These are phyloP conservation scores for Labrus mixtus DNA, from an alignment of 2,113 vertebrate species.

Conservation along the genomic window DNA sequence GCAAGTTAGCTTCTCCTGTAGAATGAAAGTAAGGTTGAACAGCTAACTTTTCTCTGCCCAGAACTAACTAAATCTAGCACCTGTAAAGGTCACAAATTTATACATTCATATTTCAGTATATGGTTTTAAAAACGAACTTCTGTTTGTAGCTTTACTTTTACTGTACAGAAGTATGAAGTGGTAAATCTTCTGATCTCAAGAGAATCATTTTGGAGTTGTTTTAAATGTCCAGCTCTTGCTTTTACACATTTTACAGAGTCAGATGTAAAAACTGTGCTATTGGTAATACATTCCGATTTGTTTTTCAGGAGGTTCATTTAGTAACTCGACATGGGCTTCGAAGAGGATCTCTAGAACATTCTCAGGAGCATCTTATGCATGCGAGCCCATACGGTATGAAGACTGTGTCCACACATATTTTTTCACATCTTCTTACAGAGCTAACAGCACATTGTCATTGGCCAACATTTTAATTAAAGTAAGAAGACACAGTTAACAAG, in stretches of 20 bases:
- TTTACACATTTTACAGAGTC: background rate
- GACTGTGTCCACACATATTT: background rate
- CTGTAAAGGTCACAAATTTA: no score
- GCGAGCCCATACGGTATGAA: slow-evolving; percentile 59
- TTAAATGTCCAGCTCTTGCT: no score
- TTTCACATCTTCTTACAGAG: background rate
- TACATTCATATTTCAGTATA: background rate
- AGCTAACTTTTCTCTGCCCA: background rate
- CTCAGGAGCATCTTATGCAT: slow-evolving; percentile 59
- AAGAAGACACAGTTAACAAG: background rate
- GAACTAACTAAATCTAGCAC: background rate
- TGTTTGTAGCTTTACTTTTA: background rate
- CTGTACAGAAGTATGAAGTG: background rate
- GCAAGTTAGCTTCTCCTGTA: background rate
- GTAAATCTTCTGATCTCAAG: background rate
- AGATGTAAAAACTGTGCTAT: background rate
- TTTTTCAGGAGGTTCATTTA: slow-evolving; percentile 69
- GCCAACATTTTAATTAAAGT: background rate
- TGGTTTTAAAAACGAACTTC: background rate
- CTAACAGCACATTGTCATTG: background rate
- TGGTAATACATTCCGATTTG: background rate
- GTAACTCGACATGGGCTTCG: slow-evolving; percentile 59
- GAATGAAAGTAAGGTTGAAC: background rate
- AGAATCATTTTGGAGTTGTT: background rate
- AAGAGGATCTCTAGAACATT: slow-evolving; percentile 68